A percentile compares a stretch with the other conserved stretches of the same genome.
Evolutionary conservation across 2,113 vertebrate genomes (phyloP).

Genomic region (Tupaia chinensis): DNA sequence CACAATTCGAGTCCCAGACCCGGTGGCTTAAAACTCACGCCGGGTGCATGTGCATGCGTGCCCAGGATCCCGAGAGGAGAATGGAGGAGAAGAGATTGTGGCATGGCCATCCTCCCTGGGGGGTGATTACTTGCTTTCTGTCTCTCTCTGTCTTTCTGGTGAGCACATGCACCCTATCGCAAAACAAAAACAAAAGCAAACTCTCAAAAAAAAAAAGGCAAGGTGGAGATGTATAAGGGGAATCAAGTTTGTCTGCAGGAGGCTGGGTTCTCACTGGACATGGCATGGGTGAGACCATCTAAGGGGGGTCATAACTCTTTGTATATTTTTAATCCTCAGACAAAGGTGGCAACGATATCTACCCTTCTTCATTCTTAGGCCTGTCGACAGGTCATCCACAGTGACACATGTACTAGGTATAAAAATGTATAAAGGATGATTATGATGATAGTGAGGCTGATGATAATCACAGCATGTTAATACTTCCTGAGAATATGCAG

Average conservation of each 20-base stretch:
- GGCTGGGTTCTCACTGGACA: neutral
- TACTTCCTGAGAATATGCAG: neutral
- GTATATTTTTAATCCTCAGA: neutral
- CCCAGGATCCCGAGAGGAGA: no score
- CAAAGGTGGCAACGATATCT: neutral
- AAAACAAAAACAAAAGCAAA: no score
- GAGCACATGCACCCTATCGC: no score
- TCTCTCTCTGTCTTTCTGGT: no score
- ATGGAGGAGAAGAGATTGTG: no score
- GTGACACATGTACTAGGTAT: neutral
- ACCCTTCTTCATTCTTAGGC: neutral
- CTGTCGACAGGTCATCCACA: neutral
- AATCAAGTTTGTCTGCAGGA: fast-evolving
- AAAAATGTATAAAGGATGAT: neutral
- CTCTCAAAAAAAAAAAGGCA: no score
- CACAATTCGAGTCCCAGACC: no score
- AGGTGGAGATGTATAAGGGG: fast-evolving
- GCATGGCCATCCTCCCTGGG: no score
- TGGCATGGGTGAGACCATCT: no score
- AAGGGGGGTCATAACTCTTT: neutral
- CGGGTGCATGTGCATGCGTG: no score
- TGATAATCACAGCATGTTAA: neutral
- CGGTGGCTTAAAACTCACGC: no score
- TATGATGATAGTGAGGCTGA: neutral
- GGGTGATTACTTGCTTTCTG: no score